Percentiles rank a stretch among this genome's conserved stretches.
Conservation (phyloP, 2,113 vertebrate species). For the Platichthys stellatus region DNA sequence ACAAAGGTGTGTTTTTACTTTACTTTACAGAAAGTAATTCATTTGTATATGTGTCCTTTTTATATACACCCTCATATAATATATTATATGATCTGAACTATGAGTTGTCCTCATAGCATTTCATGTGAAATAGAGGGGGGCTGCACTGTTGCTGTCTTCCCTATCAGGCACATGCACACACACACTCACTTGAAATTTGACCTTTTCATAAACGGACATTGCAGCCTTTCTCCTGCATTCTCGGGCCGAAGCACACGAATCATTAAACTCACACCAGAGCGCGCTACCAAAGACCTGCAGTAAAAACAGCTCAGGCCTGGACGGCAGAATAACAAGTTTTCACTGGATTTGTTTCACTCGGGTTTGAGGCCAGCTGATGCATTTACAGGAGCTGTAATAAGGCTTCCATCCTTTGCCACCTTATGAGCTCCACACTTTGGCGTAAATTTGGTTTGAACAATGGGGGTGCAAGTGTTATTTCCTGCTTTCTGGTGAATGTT, state of each 20-base stretch:
- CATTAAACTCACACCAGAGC: slow-evolving; percentile 56
- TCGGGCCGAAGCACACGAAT: slow-evolving; percentile 34
- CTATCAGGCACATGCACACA: not conserved
- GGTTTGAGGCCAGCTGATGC: slow-evolving; percentile 46
- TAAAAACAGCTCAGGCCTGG: slow-evolving; percentile 56
- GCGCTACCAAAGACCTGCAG: slow-evolving; percentile 37
- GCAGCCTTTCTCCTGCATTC: slow-evolving; percentile 58
- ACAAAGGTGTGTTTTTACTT: not conserved
- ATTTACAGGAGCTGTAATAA: slow-evolving; percentile 26
- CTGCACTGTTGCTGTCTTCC: not conserved
- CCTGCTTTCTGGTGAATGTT: not conserved
- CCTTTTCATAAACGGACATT: slow-evolving; percentile 58
- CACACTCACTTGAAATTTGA: slow-evolving; percentile 47
- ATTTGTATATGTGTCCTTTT: slow-evolving; percentile 11
- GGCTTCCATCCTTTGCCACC: not conserved
- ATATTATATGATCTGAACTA: not conserved
- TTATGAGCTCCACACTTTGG: not conserved
- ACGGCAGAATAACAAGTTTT: slow-evolving; percentile 46
- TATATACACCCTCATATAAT: not conserved
- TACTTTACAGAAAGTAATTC: slow-evolving; percentile 16
- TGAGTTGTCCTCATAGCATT: not conserved
- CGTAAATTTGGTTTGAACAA: too few species aligned
- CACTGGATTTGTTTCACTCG: slow-evolving; percentile 21
- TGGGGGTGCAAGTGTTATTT: not conserved
- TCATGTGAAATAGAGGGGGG: slow-evolving; percentile 2